Conservation (phyloP, 2,888 invertebrate genomes). For the Tortrix viridana region DNA sequence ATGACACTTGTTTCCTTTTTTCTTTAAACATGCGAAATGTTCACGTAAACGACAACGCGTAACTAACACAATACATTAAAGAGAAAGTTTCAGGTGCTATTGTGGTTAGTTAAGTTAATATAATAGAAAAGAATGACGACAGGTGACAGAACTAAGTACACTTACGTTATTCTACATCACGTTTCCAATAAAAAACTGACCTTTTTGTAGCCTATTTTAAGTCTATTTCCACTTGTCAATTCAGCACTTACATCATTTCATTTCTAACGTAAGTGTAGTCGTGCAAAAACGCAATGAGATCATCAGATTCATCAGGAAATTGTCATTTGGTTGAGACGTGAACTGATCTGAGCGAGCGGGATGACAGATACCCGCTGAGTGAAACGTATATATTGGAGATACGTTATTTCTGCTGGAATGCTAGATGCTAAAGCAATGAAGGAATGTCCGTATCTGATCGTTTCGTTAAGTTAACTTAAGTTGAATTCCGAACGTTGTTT, state of each 20-base stretch:
- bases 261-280: conserved; percentile 54
- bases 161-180: conserved; percentile 1
- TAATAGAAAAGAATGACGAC: conserved; percentile 33
- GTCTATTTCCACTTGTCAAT: background rate
- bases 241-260: conserved; percentile 37
- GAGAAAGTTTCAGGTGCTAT: conserved; percentile 23
- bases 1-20: no score
- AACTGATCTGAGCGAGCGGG: conserved; percentile 32
- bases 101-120: conserved; percentile 15
- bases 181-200: background rate
- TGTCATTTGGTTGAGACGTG: conserved; percentile 69
- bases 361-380: background rate
- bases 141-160: conserved; percentile 34
- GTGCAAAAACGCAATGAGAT: conserved; percentile 80
- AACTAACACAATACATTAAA: conserved; percentile 17
- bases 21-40: no score
- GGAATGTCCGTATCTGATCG: conserved; percentile 28
- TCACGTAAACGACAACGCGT: conserved; percentile 14
- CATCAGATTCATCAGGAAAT: conserved; percentile 57
- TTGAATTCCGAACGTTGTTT: background rate
- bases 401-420: conserved; percentile 2
- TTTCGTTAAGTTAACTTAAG: background rate
- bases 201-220: background rate
- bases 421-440: conserved; percentile 21
- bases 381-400: background rate